A percentile compares a stretch with the other conserved stretches of the same genome.
Evolutionary conservation across 2,888 invertebrate species (phyloP).

Genomic region (Pammene aurita): DNA sequence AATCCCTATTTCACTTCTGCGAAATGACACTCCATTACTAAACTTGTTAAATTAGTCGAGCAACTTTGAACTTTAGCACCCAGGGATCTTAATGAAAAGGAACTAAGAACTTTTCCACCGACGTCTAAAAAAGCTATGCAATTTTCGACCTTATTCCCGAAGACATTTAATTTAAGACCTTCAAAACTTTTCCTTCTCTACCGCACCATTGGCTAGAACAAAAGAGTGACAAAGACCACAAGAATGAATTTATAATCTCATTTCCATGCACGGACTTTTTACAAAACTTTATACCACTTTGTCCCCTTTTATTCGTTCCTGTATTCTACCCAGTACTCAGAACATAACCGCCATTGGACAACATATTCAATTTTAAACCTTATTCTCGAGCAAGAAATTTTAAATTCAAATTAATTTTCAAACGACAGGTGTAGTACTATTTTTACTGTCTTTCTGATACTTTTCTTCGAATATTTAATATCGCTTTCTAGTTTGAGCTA

Average conservation of each 20-base stretch:
- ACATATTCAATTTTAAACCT: no score
- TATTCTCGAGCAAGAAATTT: no score
- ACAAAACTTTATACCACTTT: conserved; percentile 1
- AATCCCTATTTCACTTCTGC: not conserved
- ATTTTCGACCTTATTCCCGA: not conserved
- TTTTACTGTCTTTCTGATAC: not conserved
- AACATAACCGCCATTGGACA: no score
- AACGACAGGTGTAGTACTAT: no score
- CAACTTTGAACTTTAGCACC: not conserved
- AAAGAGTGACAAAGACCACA: not conserved
- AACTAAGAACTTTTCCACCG: not conserved
- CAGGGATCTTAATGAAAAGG: not conserved
- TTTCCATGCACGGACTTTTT: not conserved
- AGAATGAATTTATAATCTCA: not conserved
- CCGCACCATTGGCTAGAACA: not conserved
- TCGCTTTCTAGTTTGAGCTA: not conserved
- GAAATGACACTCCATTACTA: not conserved
- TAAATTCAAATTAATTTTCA: no score
- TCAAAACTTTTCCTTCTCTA: not conserved
- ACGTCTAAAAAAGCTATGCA: not conserved
- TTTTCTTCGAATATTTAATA: not conserved
- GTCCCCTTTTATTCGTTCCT: not conserved
- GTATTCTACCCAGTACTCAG: not conserved
- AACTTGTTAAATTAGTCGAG: not conserved
- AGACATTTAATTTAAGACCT: not conserved